Base-by-base conservation (phyloP, 2,797 vertebrate species). In the Scolopax rusticola region DNA sequence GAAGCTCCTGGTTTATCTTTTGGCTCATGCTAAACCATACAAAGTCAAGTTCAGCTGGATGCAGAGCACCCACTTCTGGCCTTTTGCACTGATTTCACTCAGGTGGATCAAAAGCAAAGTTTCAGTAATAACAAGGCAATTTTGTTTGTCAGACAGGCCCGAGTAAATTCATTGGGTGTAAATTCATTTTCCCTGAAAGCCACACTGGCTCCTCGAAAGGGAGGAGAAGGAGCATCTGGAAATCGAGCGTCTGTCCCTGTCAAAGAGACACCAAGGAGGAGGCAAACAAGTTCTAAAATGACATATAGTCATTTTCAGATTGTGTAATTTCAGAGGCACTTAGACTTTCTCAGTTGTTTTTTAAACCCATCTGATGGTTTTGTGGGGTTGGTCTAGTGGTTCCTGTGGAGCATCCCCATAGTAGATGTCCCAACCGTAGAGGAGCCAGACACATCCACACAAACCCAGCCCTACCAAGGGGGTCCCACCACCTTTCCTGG, bases 341-440 rank as follows among this genome's bases (percentile, higher is more conserved):
- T 91, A 50, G 23, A 57, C 27, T 87, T 88, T 6, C 68, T 76
- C 3, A 3, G 17, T 11, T 0, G 8, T 38, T 78, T 50, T 81
- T 87, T 18, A 5, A 84, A 57, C 17, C 20, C 59, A 11, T 79
- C 16, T 33, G n/a, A 18, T 60, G 11, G 36, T 61, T 91, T 43
- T 12, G 0, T 69, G 71, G 18, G 7, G 3, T 43, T 16, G 2
- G 13, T 47, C 8, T 82, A 5, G 27, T 10, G 2, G 30, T 74
- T 87, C 50, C 15, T 56, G 21, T 45, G 60, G 36, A 69, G 3
- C 40, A 60, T 81, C 41, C 8, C 9, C 16, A 23, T 17, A 33
- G 15, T 25, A 18, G 32, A 57, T 13, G 3, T 81, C 50, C 18
- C 36, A 56, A 63, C 33, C 14, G 0, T 13, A 69, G 61, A 50